These are phyloP conservation scores for Rambutsinella grinnellia DNA, from an alignment of 2,888 invertebrate species.

Conservation along the genomic window DNA sequence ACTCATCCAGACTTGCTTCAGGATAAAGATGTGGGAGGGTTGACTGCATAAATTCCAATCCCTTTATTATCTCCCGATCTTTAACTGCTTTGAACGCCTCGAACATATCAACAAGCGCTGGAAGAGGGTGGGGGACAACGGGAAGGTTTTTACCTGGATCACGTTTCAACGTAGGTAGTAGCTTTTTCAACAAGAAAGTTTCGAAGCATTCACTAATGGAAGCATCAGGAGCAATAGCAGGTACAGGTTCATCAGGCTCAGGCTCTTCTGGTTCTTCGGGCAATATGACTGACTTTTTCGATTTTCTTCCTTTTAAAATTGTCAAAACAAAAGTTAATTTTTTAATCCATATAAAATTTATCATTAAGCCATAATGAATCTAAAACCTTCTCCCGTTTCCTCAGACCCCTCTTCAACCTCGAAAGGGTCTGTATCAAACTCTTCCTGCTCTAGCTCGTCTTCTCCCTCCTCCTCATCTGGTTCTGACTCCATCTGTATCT, in stretches of 20 bases:
- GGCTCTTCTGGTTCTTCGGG: no score
- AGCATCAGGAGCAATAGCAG: no score
- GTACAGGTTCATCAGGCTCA: no score
- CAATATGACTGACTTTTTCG: no score
- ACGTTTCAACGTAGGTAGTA: slow-evolving; percentile 51
- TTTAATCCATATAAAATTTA: no score
- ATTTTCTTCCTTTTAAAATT: no score
- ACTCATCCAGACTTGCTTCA: no score
- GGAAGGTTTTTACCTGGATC: slow-evolving; percentile 54
- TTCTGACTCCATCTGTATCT: not conserved
- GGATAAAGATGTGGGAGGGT: slow-evolving; percentile 51
- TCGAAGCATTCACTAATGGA: slow-evolving; percentile 55
- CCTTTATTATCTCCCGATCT: slow-evolving; percentile 48
- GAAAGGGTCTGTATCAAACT: not conserved
- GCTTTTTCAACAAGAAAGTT: slow-evolving; percentile 32
- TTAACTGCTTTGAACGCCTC: slow-evolving; percentile 53
- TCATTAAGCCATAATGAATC: no score
- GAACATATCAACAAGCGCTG: slow-evolving; percentile 56
- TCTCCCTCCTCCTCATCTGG: slow-evolving; percentile 4
- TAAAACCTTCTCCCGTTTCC: not conserved
- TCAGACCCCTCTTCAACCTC: slow-evolving; percentile 5
- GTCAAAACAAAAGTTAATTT: no score
- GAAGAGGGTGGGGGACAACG: slow-evolving; percentile 54
- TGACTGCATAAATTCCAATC: slow-evolving; percentile 45
- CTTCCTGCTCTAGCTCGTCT: not conserved